Evolutionary conservation across 1,140 invertebrate species (phyloP).

Genomic region (Neelides sp.): DNA sequence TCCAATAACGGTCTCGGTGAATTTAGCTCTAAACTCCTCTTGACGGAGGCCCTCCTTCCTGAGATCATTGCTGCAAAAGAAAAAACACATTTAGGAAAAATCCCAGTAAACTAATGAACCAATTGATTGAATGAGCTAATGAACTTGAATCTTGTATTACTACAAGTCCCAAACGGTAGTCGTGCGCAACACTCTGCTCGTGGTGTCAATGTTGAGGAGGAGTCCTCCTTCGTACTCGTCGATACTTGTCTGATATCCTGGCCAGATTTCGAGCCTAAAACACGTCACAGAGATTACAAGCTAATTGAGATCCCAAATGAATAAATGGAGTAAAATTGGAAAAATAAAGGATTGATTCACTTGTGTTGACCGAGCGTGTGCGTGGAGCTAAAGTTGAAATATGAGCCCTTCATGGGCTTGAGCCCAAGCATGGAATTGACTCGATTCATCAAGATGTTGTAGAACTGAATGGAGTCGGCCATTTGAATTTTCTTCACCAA

Average conservation of each 20-base stretch:
- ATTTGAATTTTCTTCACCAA: slow-evolving; percentile 52
- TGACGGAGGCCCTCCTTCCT: not conserved
- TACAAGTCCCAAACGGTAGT: slow-evolving; percentile 64
- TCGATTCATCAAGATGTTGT: slow-evolving; percentile 68
- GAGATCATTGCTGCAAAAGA: no score
- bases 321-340: not conserved
- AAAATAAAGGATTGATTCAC: slow-evolving; percentile 24
- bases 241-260: slow-evolving; percentile 67
- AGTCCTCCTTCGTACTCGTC: slow-evolving; percentile 74
- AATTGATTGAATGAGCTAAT: no score
- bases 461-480: slow-evolving; percentile 62
- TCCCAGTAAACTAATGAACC: no score
- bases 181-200: slow-evolving; percentile 65
- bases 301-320: no score
- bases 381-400: slow-evolving; percentile 57
- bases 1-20: slow-evolving; percentile 50
- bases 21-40: slow-evolving; percentile 37
- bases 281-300: slow-evolving; percentile 13
- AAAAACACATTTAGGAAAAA: no score
- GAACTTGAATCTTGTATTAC: slow-evolving; percentile 39
- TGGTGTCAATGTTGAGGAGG: slow-evolving; percentile 71
- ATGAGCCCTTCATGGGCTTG: slow-evolving; percentile 60
- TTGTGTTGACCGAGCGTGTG: slow-evolving; percentile 61
- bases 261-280: slow-evolving; percentile 72
- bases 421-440: slow-evolving; percentile 65